Evolutionary conservation across 2,113 vertebrate genomes (phyloP).

Genomic region (Xiphophorus couchianus): DNA sequence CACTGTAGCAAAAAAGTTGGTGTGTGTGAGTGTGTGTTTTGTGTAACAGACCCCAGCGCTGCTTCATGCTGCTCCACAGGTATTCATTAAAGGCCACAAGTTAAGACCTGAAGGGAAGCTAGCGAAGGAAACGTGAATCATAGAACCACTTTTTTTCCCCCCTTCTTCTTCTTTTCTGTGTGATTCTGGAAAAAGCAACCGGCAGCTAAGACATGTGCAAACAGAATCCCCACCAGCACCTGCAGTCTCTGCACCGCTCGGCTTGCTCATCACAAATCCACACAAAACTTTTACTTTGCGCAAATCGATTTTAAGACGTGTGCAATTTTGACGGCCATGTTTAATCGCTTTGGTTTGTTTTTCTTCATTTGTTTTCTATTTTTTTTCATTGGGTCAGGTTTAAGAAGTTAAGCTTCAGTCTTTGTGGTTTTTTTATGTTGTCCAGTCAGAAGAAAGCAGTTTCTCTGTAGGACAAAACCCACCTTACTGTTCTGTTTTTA

Average conservation of each 20-base stretch:
- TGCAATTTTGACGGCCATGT: no score
- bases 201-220: slow-evolving; percentile 53
- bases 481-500: neutral
- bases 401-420: neutral
- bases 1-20: slow-evolving; percentile 3
- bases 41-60: slow-evolving; percentile 16
- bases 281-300: neutral
- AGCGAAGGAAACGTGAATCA: slow-evolving; percentile 62
- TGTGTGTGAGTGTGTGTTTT: slow-evolving; percentile 24
- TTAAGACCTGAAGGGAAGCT: slow-evolving; percentile 68
- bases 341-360: neutral
- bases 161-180: slow-evolving; percentile 23
- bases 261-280: neutral
- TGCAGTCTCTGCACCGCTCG: neutral
- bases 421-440: neutral
- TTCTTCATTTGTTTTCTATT: neutral
- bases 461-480: no score
- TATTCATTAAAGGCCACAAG: slow-evolving; percentile 70
- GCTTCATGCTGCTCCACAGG: slow-evolving; percentile 39
- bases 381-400: neutral
- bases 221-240: slow-evolving; percentile 43
- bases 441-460: neutral
- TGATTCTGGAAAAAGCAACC: slow-evolving; percentile 18
- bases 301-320: no score
- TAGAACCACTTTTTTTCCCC: slow-evolving; percentile 28